Conservation (phyloP, 2,797 vertebrate genomes). For the Eleutherodactylus coqui region DNA sequence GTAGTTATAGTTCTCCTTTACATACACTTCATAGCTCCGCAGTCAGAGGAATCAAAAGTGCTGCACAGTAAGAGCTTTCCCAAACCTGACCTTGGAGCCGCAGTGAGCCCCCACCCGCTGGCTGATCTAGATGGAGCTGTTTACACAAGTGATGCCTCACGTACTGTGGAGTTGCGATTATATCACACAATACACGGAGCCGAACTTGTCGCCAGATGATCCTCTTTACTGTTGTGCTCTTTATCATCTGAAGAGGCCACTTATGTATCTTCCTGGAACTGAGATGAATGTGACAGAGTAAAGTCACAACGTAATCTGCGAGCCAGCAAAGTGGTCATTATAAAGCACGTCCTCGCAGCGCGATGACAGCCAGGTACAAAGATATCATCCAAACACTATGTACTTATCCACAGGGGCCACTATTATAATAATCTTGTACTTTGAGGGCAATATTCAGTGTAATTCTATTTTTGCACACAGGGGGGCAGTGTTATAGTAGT, state of each 20-base stretch:
- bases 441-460: background rate
- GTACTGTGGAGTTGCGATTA: background rate
- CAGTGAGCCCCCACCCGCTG: background rate
- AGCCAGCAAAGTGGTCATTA: background rate
- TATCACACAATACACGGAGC: background rate
- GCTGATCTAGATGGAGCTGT: background rate
- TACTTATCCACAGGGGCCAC: background rate
- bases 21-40: background rate
- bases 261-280: constrained; percentile 20
- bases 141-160: background rate
- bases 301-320: background rate
- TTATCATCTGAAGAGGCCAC: background rate
- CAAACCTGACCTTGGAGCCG: background rate
- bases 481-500: too few relatives aligned
- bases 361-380: too few relatives aligned
- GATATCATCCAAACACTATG: too few relatives aligned
- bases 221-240: background rate
- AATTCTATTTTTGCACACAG: background rate
- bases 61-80: background rate
- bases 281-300: background rate
- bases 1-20: background rate
- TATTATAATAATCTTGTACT: background rate
- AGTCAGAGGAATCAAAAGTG: background rate
- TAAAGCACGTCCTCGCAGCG: background rate
- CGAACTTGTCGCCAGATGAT: background rate